phyloP scores from a whole-genome alignment of 2,113 vertebrate genomes.

The Pyrgilauda ruficollis region DNA sequence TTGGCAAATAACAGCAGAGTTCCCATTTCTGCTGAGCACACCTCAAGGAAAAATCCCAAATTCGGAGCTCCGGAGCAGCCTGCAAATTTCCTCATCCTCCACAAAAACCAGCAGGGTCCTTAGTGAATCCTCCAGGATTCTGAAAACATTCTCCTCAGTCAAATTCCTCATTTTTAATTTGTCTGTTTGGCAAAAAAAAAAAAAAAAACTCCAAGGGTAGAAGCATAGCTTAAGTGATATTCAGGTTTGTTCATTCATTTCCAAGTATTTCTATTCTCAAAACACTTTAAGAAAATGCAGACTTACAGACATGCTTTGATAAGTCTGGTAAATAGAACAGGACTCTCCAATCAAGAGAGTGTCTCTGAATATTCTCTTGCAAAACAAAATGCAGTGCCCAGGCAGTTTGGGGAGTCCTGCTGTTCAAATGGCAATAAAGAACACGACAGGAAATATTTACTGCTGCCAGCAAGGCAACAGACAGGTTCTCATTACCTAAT shows the following conservation, averaged over 20 bases:
- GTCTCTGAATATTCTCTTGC: not conserved
- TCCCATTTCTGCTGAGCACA: not conserved
- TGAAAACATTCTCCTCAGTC: not conserved
- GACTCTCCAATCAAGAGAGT: not conserved
- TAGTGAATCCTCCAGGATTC: not conserved
- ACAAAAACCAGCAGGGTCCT: not conserved
- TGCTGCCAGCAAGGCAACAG: conserved; percentile 1
- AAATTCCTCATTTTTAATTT: not conserved
- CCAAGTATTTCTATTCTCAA: not conserved
- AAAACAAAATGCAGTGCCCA: not conserved
- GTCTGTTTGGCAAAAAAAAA: not conserved
- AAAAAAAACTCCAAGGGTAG: not conserved
- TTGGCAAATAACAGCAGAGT: not conserved
- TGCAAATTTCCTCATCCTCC: not conserved
- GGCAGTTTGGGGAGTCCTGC: not conserved
- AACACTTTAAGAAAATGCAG: not conserved
- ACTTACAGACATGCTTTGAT: not conserved
- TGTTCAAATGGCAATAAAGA: not conserved
- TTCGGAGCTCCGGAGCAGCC: not conserved
- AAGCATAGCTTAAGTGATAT: fast-evolving
- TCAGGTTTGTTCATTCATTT: not conserved
- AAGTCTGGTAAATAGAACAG: not conserved
- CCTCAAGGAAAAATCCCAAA: not conserved
- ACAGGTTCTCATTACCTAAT: not conserved
- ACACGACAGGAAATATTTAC: not conserved